These are phyloP conservation scores for Sphaeridia pumilis DNA, from an alignment of 2,888 invertebrate genomes.

Conservation along the genomic window DNA sequence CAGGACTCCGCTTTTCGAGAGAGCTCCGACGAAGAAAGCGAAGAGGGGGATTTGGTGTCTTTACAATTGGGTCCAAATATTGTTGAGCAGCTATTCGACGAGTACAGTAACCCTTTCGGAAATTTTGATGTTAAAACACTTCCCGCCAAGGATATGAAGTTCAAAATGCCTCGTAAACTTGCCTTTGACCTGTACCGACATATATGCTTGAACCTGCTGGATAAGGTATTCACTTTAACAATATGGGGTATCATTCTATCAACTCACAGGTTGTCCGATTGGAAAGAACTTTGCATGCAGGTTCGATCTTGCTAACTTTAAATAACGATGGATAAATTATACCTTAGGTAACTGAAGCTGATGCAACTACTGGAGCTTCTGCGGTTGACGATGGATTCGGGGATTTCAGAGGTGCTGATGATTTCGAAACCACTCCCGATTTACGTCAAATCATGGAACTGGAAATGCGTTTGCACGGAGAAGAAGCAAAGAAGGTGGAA, in stretches of 20 bases:
- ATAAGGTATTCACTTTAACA: too few relatives aligned
- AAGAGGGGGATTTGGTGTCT: constrained; percentile 5
- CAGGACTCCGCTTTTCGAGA: background rate
- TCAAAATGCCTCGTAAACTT: constrained; percentile 5
- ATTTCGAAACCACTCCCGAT: background rate
- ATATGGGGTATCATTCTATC: too few relatives aligned
- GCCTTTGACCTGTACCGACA: constrained; percentile 10
- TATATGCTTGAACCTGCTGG: constrained; percentile 5
- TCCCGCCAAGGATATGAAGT: constrained; percentile 1
- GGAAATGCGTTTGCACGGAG: constrained; percentile 10
- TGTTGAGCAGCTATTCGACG: constrained; percentile 2
- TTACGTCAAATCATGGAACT: constrained; percentile 9
- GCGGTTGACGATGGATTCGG: too few relatives aligned
- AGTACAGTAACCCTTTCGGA: constrained; percentile 7
- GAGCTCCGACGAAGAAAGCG: background rate
- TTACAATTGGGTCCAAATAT: constrained; percentile 4
- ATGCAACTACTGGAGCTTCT: too few relatives aligned
- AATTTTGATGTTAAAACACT: background rate
- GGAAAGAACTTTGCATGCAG: too few relatives aligned
- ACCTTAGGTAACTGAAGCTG: too few relatives aligned
- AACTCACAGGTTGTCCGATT: too few relatives aligned
- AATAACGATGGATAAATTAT: too few relatives aligned
- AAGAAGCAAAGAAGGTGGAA: constrained; percentile 3
- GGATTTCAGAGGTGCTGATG: background rate
- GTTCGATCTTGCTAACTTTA: too few relatives aligned